Evolutionary conservation across 35 echinoderm and acorn worm species (phyloP), one percentile per base, ranked within the genome.

Genomic region (Ophioderma brevispina): DNA sequence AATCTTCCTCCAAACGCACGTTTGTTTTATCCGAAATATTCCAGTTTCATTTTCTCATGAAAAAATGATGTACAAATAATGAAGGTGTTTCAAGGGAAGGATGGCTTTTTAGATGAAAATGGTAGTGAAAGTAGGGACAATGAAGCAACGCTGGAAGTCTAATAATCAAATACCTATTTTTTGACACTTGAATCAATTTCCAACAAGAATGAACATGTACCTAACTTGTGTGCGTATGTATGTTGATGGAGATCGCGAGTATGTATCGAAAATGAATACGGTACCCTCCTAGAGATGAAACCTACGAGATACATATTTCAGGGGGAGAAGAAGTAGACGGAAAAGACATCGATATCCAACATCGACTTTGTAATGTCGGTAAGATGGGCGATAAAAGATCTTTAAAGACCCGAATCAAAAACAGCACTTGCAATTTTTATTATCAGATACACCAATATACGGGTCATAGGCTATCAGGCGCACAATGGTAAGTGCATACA

Each of bases 101-200:
- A 81, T 64, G 87, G 4, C 10, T 70, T 25, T 25, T 28, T 35
- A 37, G 78, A 32, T n/a, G 38, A 55, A 23, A 0, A 49, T 40
- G 81, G 50, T 32, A 28, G 49, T 3, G 77, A 56, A n/a, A 11
- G 42, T 36, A 18, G 59, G 55, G 49, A 15, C 35, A 13, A 91
- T 76, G 39, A 77, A 1, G 17, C 39, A 21, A 77, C 23, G 59
- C 10, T 25, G 37, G 35, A 25, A 49, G 25, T 0, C 0, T 39
- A 33, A 80, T 3, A n/a, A 21, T 28, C 3, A 89, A 89, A 32
- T 96, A 82, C 56, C 37, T 96, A 13, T 93, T 96, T 31, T 96
- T 96, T 76, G 94, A 96, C 38, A n/a, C 87, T 96, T 75, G 83
- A 96, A 59, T 82, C 81, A 78, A 77, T 77, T 4, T 89, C 86